A percentile compares a stretch with the other conserved stretches of the same genome.
Conservation (phyloP, 2,797 vertebrate genomes). For the Astyanax mexicanus region DNA sequence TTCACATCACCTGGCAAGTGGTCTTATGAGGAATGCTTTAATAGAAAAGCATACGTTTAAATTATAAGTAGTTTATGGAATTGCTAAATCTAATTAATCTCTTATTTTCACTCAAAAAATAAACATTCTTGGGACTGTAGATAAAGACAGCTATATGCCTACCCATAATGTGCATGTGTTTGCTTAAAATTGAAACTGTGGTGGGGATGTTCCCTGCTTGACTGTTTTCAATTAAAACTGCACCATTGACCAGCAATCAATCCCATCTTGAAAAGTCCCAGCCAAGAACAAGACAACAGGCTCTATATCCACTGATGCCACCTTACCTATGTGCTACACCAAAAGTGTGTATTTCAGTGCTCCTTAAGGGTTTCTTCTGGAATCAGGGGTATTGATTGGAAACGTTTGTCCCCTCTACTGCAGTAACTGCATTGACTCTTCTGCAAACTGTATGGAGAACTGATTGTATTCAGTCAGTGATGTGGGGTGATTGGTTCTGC, state of each 20-base stretch:
- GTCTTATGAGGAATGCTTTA: too few species aligned
- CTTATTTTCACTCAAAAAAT: neutral
- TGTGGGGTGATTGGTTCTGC: too few species aligned
- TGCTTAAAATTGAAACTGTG: neutral
- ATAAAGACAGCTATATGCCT: constrained; percentile 1
- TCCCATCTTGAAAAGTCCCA: neutral
- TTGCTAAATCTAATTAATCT: neutral
- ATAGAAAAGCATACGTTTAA: too few species aligned
- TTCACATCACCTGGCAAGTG: too few species aligned
- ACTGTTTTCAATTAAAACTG: neutral
- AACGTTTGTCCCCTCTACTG: neutral
- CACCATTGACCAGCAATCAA: neutral
- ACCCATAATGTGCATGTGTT: neutral
- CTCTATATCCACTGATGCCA: neutral
- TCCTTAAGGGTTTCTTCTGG: neutral
- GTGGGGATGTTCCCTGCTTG: constrained; percentile 4
- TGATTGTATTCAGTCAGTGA: neutral
- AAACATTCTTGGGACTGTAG: neutral
- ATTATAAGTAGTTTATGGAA: too few species aligned
- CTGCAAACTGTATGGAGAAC: neutral
- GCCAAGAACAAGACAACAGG: neutral
- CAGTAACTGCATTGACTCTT: neutral
- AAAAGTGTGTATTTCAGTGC: too few species aligned
- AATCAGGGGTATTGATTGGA: neutral
- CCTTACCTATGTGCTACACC: too few species aligned